Evolutionary conservation across 2,797 vertebrate species (phyloP), one percentile per base, ranked within the genome.

Genomic region (Brotogeris chrysoptera): DNA sequence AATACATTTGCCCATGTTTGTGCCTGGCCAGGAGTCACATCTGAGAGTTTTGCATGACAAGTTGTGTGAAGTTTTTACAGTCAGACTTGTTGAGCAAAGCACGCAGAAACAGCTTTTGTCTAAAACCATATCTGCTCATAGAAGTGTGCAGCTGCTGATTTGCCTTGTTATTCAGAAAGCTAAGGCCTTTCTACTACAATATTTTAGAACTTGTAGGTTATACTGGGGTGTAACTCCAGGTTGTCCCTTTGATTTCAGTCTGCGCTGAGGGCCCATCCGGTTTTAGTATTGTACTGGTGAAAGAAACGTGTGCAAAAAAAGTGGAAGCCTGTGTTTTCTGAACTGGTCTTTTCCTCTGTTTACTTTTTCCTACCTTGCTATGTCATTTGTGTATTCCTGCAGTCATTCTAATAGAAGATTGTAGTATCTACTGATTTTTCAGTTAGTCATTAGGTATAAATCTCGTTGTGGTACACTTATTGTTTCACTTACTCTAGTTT

Each of bases 321-420:
- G 10, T 24, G 5, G 70, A 60, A 57, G 14, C 17, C 60, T 53
- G 11, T 13, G 4, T 52, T 74, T 89, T 68, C 34, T 50, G 16
- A 13, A 5, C 17, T 23, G 11, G 14, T 28, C 20, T 63, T 25
- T 23, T 4, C 9, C 4, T 7, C 4, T 7, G 3, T 5, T 24
- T 5, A 5, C 3, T 2, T 4, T 14, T 6, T 2, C 3, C 13
- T 7, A 0, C 23, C 30, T 36, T 46, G 16, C 19, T 20, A 1
- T 65, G 25, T 43, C 27, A 53, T 36, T 72, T 59, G 5, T n/a
- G 5, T 38, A 39, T 18, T 60, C 57, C 30, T 38, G 36, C 44
- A 13, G n/a, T 30, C 53, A 6, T 83, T 52, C 5, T 16, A 53
- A 24, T 8, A 49, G 38, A 38, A 61, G 5, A 65, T 15, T 55